Evolutionary conservation across 2,113 vertebrate species (phyloP), one percentile per base, ranked within the genome.

Genomic region (Lucifuga dentata): DNA sequence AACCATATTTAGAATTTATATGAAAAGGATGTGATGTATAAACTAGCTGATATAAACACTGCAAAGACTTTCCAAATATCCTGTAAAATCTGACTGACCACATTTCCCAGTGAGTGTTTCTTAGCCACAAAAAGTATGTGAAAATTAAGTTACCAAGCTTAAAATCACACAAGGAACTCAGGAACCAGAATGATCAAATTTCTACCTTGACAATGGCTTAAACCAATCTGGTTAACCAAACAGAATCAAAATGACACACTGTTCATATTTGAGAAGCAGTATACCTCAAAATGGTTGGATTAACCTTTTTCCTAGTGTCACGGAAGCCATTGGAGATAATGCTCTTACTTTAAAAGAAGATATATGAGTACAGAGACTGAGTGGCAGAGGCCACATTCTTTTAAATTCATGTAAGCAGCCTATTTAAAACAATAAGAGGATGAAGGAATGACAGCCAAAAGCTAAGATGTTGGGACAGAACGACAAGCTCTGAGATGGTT

Each of bases 251-350:
- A 50, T 55, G 51, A 77, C 8, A 40, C 39, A 16, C 39, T 73
- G 77, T 61, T 81, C 76, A 80, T 88, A 76, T 90, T 86, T 89
- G 83, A 84, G 63, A 51, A 80, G 78, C 53, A 77, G 68, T 20
- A 49, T 9, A 56, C 8, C 73, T 80, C 32, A 78, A 76, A 86
- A 79, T 72, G 67, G 71, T 19, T 32, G 74, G 86, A 87, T 91
- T 90, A 89, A 88, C 89, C 87, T 87, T 76, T 68, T 70, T 66
- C 33, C 58, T 49, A 13, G 19, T 82, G 76, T 76, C 58, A 55
- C 45, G 26, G 32, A 69, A 69, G 44, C 67, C 49, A 19, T n/a
- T 29, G 2, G 21, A 62, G 46, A 82, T 73, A 67, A 73, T 39
- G 48, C 8, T 49, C 57, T 72, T 53, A 59, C 44, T 66, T 53